phyloP scores from a whole-genome alignment of 2,888 invertebrate genomes.

The Keiferia lycopersicella region DNA sequence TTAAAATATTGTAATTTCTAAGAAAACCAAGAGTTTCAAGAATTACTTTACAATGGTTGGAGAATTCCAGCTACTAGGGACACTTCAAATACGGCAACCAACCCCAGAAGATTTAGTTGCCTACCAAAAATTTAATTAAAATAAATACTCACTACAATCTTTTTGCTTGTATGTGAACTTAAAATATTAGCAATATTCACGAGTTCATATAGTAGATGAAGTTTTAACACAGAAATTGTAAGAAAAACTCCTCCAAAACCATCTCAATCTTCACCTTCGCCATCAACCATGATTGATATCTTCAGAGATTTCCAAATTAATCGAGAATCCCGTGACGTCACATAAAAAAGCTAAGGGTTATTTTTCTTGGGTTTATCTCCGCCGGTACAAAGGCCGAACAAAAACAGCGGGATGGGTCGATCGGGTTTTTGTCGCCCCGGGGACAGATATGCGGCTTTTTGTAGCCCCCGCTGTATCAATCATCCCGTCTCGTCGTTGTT shows the following conservation, averaged over 20 bases:
- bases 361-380: constrained; percentile 13
- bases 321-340: background rate
- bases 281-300: background rate
- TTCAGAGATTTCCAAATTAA: constrained; percentile 2
- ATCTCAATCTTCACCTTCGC: too few relatives aligned
- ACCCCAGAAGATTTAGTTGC: too few relatives aligned
- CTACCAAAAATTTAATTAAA: too few relatives aligned
- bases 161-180: too few relatives aligned
- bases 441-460: constrained; percentile 17
- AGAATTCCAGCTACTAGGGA: background rate
- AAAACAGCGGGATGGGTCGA: constrained; percentile 10
- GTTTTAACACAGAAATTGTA: too few relatives aligned
- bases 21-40: background rate
- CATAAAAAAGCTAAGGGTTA: constrained; percentile 10
- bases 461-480: background rate
- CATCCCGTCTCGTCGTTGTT: background rate
- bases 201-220: too few relatives aligned
- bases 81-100: too few relatives aligned
- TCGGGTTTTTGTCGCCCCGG: constrained; percentile 13
- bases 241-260: too few relatives aligned
- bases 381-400: constrained; percentile 5
- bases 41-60: background rate
- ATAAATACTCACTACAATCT: too few relatives aligned
- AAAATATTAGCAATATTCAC: too few relatives aligned
- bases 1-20: background rate